phyloP scores from a whole-genome alignment of 2,797 vertebrate species.

The Betta splendens region DNA sequence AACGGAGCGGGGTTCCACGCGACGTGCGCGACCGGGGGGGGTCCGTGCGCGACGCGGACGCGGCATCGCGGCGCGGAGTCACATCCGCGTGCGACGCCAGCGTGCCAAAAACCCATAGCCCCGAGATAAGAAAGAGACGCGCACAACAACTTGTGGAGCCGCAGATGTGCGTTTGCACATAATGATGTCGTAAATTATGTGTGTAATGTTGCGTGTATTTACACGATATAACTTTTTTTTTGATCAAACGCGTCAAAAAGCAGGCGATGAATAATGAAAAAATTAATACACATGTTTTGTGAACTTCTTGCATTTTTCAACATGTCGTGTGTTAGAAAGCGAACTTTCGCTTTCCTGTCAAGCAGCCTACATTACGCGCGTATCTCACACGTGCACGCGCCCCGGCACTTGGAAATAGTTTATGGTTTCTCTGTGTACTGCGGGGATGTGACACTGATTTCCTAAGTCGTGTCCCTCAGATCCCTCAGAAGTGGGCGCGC shows the following conservation, averaged over 20 bases:
- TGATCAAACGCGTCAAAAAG: too few species aligned
- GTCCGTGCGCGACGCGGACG: conserved; percentile 39
- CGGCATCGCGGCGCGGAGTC: conserved; percentile 55
- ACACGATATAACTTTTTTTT: not conserved
- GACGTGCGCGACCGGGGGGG: conserved; percentile 42
- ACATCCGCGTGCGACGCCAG: conserved; percentile 59
- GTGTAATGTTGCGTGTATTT: conserved; percentile 4
- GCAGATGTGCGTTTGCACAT: conserved; percentile 4
- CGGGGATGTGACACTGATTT: conserved; percentile 70
- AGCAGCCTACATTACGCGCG: conserved; percentile 5
- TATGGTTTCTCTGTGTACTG: conserved; percentile 30
- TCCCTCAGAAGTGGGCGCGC: conserved; percentile 58
- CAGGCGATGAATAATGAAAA: not conserved
- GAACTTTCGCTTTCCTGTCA: conserved; percentile 36
- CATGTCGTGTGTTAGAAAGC: conserved; percentile 24
- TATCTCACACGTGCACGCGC: conserved; percentile 3
- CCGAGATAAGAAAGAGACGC: conserved; percentile 51
- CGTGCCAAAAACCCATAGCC: conserved; percentile 48
- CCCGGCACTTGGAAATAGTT: conserved; percentile 38
- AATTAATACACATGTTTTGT: conserved; percentile 2
- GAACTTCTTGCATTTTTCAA: too few species aligned
- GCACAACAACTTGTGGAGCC: conserved; percentile 19
- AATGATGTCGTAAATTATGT: not conserved
- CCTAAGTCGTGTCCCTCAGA: conserved; percentile 65
- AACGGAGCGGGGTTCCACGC: conserved; percentile 58